Evolutionary conservation across 2,797 vertebrate species (phyloP), one percentile per base, ranked within the genome.

Genomic region (Esox masquinongy): DNA sequence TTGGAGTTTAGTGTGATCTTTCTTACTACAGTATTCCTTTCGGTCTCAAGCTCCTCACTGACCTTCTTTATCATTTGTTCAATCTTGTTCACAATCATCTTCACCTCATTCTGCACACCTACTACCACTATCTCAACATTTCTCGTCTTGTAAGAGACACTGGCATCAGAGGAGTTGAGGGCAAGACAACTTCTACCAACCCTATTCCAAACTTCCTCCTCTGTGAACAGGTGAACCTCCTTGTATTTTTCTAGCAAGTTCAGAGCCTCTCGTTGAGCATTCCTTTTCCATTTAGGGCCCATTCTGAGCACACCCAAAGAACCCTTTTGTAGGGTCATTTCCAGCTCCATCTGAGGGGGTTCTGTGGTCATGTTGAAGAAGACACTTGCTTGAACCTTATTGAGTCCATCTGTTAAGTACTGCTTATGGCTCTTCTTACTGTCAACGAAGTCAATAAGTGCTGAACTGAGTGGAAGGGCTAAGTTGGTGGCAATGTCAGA

Each of bases 121-220:
- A 85, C 76, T 31, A 90, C 59, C 50, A 82, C 56, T 22, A 88
- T 68, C 74, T 75, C 79, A 66, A 72, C 74, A 19, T 64, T 51
- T 51, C 50, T 3, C 8, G 67, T 66, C n/a, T 73, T 71, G 43
- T 78, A 88, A 50, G 16, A 79, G 19, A 90, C 34, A 2, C 56
- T 61, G 3, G 68, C 59, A 43, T 86, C 72, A 31, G 34, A 12
- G 36, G 22, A 70, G 34, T 19, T 72, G 4, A 83, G 24, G 15
- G 34, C 61, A 16, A 68, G 61, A 43, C 77, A 82, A 3, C 68
- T 63, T 2, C 14, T 51, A 69, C 83, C 64, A 5, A 87, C 68
- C 66, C 53, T 82, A 22, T 79, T 76, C 90, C 90, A 91, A 31
- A 86, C 64, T 19, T 87, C 87, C 26, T 17, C 43, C 14, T 86